A percentile compares a stretch with the other conserved stretches of the same genome.
Conservation (phyloP, 2,888 invertebrate species). For the Megamerina dolium region DNA sequence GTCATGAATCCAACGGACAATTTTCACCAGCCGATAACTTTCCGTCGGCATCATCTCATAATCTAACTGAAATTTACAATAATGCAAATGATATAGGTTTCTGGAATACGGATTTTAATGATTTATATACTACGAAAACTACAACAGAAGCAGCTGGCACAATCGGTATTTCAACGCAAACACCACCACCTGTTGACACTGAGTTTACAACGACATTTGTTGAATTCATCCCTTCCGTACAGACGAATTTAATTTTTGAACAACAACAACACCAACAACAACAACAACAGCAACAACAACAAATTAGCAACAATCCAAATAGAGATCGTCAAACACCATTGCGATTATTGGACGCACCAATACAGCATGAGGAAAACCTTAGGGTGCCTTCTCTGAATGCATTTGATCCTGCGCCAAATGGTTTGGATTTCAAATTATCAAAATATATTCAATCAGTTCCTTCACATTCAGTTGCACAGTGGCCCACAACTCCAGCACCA, state of each 20-base stretch:
- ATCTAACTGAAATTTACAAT: slow-evolving; percentile 8
- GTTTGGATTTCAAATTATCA: background rate
- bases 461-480: slow-evolving; percentile 11
- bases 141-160: slow-evolving; percentile 23
- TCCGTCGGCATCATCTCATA: slow-evolving; percentile 35
- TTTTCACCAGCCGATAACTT: slow-evolving; percentile 27
- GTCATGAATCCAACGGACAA: slow-evolving; percentile 2
- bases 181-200: slow-evolving; percentile 11
- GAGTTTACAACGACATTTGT: background rate
- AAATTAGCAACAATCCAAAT: slow-evolving; percentile 14
- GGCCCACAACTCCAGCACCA: slow-evolving; percentile 17
- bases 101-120: background rate
- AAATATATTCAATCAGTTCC: background rate
- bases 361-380: slow-evolving; percentile 49
- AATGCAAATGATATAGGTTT: background rate
- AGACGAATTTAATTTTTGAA: slow-evolving; percentile 17
- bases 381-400: slow-evolving; percentile 21
- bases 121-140: too few relatives aligned
- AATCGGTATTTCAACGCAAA: slow-evolving; percentile 22
- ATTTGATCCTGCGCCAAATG: slow-evolving; percentile 1
- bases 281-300: slow-evolving; percentile 16
- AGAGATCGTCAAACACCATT: slow-evolving; percentile 44
- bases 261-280: slow-evolving; percentile 23
- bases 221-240: slow-evolving; percentile 18
- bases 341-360: slow-evolving; percentile 55